A percentile compares a stretch with the other conserved stretches of the same genome.
phyloP scores from a whole-genome alignment of 2,797 vertebrate species.

The Enteromius anoplus region DNA sequence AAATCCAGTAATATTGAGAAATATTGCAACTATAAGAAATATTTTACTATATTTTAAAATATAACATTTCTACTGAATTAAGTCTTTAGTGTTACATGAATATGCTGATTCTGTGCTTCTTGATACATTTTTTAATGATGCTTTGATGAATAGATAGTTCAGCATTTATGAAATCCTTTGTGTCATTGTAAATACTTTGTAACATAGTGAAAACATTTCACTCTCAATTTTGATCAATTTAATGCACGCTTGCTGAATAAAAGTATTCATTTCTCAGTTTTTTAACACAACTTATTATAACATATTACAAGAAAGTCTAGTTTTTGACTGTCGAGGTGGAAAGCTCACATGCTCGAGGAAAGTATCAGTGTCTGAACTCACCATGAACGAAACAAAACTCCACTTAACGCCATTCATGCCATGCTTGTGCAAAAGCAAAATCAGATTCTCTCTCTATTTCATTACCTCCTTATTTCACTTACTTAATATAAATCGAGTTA shows the following conservation, averaged over 20 bases:
- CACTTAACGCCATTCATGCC: slow-evolving; percentile 68
- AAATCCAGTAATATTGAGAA: background rate
- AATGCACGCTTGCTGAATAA: background rate
- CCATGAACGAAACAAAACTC: slow-evolving; percentile 68
- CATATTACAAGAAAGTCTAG: background rate
- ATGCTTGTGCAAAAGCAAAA: slow-evolving; percentile 66
- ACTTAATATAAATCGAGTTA: slow-evolving; percentile 69
- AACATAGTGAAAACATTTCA: background rate
- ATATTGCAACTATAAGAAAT: background rate
- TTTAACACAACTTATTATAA: background rate
- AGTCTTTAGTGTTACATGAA: background rate
- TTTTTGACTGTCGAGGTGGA: background rate
- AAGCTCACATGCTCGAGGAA: slow-evolving; percentile 39
- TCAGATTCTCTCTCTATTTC: slow-evolving; percentile 73
- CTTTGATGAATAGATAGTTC: background rate
- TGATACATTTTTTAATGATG: background rate
- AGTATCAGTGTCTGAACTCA: slow-evolving; percentile 65
- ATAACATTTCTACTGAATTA: background rate
- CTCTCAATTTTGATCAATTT: background rate
- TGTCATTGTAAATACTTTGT: background rate
- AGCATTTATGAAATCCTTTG: background rate
- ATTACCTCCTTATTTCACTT: slow-evolving; percentile 72
- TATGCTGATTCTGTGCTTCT: background rate
- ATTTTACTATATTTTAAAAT: background rate
- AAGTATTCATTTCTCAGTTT: background rate